Conservation (phyloP, 2,888 invertebrate genomes). For the Heliconius charithonia region DNA sequence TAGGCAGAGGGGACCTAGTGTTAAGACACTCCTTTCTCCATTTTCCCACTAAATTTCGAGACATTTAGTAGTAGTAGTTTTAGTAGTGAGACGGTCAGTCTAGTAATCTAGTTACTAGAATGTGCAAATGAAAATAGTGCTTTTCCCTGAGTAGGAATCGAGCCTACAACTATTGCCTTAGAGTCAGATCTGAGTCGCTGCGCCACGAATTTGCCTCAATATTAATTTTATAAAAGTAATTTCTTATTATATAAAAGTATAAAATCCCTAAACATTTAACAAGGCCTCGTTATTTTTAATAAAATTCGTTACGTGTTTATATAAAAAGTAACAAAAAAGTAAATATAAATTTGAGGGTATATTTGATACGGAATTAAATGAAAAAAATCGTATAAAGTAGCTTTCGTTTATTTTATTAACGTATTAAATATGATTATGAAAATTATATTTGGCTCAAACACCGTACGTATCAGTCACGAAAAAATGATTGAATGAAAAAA, state of each 20-base stretch:
- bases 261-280: constrained; percentile 12
- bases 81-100: too few relatives aligned
- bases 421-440: neutral
- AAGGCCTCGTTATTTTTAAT: constrained; percentile 2
- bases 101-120: too few relatives aligned
- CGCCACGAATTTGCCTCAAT: neutral
- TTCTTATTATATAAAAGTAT: constrained; percentile 2
- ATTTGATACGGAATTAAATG: neutral
- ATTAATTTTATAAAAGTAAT: neutral
- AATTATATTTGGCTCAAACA: neutral
- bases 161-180: too few relatives aligned
- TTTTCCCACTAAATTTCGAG: too few relatives aligned
- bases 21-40: neutral
- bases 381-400: neutral
- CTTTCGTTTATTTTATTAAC: neutral
- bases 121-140: too few relatives aligned
- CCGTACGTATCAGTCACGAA: too few relatives aligned
- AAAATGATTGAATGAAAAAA: too few relatives aligned
- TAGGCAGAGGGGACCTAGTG: neutral
- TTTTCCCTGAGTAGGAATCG: too few relatives aligned
- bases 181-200: too few relatives aligned
- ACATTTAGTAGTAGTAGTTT: too few relatives aligned
- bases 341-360: neutral
- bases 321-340: neutral
- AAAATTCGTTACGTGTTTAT: constrained; percentile 7